Percentiles rank a stretch among this genome's conserved stretches.
These are phyloP conservation scores for Monoplex corrugatus DNA, from an alignment of 2,888 invertebrate genomes.

Conservation along the genomic window DNA sequence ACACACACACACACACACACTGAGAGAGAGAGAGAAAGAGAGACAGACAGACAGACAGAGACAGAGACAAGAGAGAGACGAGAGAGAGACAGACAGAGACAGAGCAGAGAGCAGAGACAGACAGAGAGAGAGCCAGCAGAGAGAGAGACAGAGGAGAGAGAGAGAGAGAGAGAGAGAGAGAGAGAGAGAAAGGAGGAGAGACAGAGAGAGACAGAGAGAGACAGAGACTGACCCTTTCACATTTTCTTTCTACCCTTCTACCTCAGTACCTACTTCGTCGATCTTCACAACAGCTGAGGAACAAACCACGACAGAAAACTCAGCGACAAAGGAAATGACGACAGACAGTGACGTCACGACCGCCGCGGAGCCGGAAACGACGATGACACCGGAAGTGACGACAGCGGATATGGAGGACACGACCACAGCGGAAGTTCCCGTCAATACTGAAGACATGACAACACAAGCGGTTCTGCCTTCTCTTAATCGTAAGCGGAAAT, in stretches of 20 bases:
- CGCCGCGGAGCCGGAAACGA: neutral
- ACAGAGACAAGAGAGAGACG: neutral
- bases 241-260: too few relatives aligned
- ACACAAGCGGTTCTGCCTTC: neutral
- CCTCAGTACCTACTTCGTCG: too few relatives aligned
- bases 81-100: neutral
- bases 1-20: neutral
- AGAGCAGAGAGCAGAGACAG: neutral
- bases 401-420: neutral
- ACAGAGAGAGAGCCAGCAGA: constrained; percentile 1
- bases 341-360: neutral
- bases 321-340: neutral
- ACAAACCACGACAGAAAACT: neutral
- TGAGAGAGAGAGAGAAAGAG: neutral
- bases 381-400: neutral
- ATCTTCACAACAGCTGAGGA: too few relatives aligned
- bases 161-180: neutral
- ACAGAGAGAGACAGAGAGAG: neutral
- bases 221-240: too few relatives aligned
- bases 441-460: neutral
- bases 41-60: neutral
- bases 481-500: neutral
- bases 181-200: neutral
- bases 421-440: neutral
- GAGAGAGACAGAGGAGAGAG: neutral